A percentile compares a stretch with the other conserved stretches of the same genome.
These are phyloP conservation scores for Myrmecobius fasciatus DNA, from an alignment of 2,113 vertebrate species.

Conservation along the genomic window DNA sequence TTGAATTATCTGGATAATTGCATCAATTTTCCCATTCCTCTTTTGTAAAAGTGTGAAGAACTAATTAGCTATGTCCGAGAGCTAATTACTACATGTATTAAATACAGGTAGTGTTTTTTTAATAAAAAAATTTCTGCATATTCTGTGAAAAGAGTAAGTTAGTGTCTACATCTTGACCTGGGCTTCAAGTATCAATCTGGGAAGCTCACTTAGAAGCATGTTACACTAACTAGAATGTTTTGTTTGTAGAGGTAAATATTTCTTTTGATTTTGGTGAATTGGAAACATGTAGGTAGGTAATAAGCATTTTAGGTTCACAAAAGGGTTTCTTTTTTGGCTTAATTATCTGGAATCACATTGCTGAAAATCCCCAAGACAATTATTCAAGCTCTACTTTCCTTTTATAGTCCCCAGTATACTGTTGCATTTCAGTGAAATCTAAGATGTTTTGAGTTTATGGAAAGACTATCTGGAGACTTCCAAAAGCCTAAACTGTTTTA, in stretches of 20 bases:
- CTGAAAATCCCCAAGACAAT: not conserved
- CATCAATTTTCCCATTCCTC: not conserved
- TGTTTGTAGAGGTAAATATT: not conserved
- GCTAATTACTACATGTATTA: not conserved
- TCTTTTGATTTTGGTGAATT: not conserved
- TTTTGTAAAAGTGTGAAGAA: not conserved
- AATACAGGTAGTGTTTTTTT: not conserved
- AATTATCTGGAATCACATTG: constrained; percentile 3
- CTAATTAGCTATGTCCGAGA: not conserved
- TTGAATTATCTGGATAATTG: not conserved
- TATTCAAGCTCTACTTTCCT: not conserved
- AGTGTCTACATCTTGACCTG: not conserved
- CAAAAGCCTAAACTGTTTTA: constrained; percentile 1
- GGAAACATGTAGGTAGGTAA: not conserved
- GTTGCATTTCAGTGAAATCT: not conserved
- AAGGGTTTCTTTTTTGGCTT: not conserved
- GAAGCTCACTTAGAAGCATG: not conserved
- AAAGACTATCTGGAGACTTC: constrained; percentile 32
- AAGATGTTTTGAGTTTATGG: not conserved
- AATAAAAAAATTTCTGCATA: not conserved
- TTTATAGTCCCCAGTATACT: not conserved
- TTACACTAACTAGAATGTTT: not conserved
- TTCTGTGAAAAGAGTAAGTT: not conserved
- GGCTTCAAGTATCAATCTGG: not conserved
- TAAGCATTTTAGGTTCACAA: not conserved